These are phyloP conservation scores for Sebastes hubbsi DNA, from an alignment of 2,797 vertebrate species.

Conservation along the genomic window DNA sequence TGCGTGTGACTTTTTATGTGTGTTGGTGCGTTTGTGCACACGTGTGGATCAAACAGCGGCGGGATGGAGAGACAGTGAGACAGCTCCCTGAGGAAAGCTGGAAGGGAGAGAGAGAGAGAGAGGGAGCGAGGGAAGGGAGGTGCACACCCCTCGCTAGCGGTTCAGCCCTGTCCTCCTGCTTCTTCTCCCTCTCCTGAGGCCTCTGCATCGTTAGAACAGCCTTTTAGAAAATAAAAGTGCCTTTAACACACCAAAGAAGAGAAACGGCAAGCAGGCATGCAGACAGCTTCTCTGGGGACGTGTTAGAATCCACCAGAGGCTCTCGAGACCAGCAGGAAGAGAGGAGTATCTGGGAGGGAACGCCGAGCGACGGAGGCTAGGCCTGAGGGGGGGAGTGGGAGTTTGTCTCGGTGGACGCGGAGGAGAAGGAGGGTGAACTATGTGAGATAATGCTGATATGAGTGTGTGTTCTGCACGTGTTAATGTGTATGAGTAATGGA, in stretches of 20 bases:
- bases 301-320: constrained; percentile 69
- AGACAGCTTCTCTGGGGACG: constrained; percentile 62
- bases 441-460: constrained; percentile 17
- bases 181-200: constrained; percentile 65
- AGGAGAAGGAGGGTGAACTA: constrained; percentile 46
- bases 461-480: constrained; percentile 26
- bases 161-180: constrained; percentile 60
- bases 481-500: constrained; percentile 27
- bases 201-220: constrained; percentile 62
- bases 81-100: constrained; percentile 62
- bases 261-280: constrained; percentile 41
- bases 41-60: constrained; percentile 60
- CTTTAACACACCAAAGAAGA: constrained; percentile 70
- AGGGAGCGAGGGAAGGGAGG: constrained; percentile 35
- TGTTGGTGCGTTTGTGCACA: not conserved
- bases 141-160: constrained; percentile 43
- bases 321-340: constrained; percentile 59
- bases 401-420: constrained; percentile 54
- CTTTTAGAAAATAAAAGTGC: constrained; percentile 75
- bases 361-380: constrained; percentile 54
- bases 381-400: constrained; percentile 61
- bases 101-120: constrained; percentile 20
- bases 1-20: constrained; percentile 7
- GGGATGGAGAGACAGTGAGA: constrained; percentile 49
- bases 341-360: constrained; percentile 54